These are phyloP conservation scores for Agelaius tricolor DNA, from an alignment of 2,113 vertebrate genomes.

Conservation along the genomic window DNA sequence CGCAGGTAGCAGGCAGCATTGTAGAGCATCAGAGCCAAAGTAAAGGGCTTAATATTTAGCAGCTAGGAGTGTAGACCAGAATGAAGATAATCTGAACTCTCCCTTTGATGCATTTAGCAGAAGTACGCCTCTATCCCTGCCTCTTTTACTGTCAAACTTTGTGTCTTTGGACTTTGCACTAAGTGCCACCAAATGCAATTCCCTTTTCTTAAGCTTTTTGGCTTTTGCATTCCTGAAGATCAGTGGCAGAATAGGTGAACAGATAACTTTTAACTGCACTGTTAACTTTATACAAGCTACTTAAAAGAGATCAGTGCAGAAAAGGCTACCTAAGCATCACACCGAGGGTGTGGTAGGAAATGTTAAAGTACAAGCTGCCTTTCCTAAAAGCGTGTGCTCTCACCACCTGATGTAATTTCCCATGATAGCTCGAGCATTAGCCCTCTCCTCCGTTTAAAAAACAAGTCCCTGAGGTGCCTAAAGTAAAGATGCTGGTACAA, in stretches of 20 bases:
- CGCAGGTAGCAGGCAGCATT: background rate
- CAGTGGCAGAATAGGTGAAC: background rate
- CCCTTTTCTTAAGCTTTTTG: background rate
- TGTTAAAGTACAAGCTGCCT: background rate
- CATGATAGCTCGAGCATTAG: background rate
- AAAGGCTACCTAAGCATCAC: background rate
- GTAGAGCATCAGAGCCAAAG: background rate
- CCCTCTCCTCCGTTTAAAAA: background rate
- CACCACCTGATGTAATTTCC: background rate
- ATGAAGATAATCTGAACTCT: background rate
- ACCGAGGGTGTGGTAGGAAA: background rate
- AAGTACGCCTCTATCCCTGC: background rate
- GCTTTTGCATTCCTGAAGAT: background rate
- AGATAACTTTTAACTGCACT: background rate
- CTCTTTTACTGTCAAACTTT: background rate
- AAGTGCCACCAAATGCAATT: background rate
- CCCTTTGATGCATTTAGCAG: background rate
- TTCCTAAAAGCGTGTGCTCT: background rate
- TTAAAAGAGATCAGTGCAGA: background rate
- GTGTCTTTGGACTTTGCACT: background rate
- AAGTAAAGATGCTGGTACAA: constrained; percentile 1
- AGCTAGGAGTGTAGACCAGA: background rate
- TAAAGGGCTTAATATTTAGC: background rate
- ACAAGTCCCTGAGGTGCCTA: background rate
- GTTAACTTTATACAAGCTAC: background rate